Evolutionary conservation across 2,797 vertebrate species (phyloP).

Genomic region (Tapera naevia): DNA sequence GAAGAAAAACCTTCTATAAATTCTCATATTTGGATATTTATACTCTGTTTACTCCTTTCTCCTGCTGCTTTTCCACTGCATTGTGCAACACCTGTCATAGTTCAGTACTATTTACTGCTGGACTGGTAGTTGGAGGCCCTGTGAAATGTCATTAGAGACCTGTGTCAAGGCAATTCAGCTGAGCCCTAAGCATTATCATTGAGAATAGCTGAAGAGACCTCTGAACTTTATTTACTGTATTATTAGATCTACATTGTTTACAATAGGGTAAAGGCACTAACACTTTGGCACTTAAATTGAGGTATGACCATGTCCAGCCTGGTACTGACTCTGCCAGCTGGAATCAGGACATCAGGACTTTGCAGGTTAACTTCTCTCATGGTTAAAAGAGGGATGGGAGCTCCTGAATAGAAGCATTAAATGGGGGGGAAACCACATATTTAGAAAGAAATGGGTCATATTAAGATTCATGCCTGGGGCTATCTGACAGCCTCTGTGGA

Average conservation of each 20-base stretch:
- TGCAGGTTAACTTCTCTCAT: not conserved
- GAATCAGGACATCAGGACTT: not conserved
- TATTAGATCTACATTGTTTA: not conserved
- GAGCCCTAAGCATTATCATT: not conserved
- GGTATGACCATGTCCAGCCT: not conserved
- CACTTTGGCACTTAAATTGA: not conserved
- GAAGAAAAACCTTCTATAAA: not conserved
- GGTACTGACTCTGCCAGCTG: not conserved
- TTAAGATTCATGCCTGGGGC: not conserved
- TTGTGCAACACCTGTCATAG: not conserved
- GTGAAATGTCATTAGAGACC: not conserved
- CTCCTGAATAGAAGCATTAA: not conserved
- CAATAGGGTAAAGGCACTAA: not conserved
- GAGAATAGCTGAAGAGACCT: not conserved
- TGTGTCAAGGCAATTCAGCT: not conserved
- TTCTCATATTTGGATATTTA: not conserved
- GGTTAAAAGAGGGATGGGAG: not conserved
- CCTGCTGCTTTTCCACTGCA: not conserved
- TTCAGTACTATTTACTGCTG: not conserved
- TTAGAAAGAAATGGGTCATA: not conserved
- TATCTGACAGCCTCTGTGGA: not conserved
- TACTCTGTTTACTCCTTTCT: not conserved
- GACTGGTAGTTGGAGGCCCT: not conserved
- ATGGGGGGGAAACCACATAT: accelerated
- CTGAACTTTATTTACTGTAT: not conserved